Evolutionary conservation across 2,888 invertebrate species (phyloP), one percentile per base, ranked within the genome.

Genomic region (Pollenia angustigena): DNA sequence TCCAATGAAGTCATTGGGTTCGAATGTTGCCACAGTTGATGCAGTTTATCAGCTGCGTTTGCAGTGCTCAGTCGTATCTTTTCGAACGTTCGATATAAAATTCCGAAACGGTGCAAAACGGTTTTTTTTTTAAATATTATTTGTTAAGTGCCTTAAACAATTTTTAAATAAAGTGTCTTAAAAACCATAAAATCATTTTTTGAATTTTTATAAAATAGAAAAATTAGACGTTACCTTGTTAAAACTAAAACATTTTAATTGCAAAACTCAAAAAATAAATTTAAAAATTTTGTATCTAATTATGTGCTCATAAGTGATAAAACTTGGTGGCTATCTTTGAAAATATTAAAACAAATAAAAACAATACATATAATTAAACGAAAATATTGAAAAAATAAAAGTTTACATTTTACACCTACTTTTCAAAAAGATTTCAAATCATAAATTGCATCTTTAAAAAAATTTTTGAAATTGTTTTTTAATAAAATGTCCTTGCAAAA

Each of bases 51-150:
- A 81, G 79, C 81, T 88, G 86, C 88, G 81, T 84, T 85, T 88
- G 85, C 83, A 78, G 89, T 90, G 90, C 88, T 89, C 89, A 88
- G 81, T 81, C 64, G 89, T 90, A 88, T 90, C 9, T 74, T 64
- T 56, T 78, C 87, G 72, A 78, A 78, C 44, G 62, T 69, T 81
- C 72, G 60, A 54, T 54, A 16, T 6, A 48, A 40, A 69, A 58
- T 40, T 40, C 10, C 12, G 44, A 52, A 72, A 54, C 12, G 42
- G 18, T 50, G 18, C n/a, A 66, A 44, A 72, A 79, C 84, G 66
- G 58, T 50, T 14, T 56, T 62, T 42, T 60, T 8, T 50, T 32
- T 18, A 1, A n/a, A 52, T 68, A 11, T 32, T 64, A 9, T 12
- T n/a, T 18, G 8, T 32, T 14, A 75, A 75, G 81, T 82, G 81